These are phyloP conservation scores for Chirona hameri DNA, from an alignment of 2,888 invertebrate genomes.

Conservation along the genomic window DNA sequence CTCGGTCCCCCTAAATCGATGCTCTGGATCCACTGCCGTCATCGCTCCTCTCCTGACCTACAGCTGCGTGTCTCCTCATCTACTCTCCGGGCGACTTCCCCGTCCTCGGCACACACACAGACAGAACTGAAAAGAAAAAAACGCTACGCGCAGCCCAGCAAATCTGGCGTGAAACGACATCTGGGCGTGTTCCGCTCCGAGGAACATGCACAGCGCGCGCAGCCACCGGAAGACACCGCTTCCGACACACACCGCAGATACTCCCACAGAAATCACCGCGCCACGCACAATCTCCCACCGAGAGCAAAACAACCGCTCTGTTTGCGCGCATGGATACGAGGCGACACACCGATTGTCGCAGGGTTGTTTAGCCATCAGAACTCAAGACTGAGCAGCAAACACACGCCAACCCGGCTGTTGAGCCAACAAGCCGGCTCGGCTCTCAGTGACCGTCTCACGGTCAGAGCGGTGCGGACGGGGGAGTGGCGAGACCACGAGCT, in stretches of 20 bases:
- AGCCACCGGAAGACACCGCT: not conserved
- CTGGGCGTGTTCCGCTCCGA: not conserved
- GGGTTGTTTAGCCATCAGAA: not conserved
- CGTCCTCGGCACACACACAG: not conserved
- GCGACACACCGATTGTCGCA: not conserved
- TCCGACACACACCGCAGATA: too few relatives aligned
- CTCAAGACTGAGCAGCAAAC: not conserved
- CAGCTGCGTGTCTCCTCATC: too few relatives aligned
- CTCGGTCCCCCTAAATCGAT: too few relatives aligned
- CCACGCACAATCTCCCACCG: not conserved
- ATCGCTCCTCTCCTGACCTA: too few relatives aligned
- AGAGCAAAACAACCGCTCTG: not conserved
- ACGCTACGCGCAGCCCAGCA: not conserved
- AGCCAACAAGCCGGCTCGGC: too few relatives aligned
- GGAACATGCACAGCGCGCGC: not conserved
- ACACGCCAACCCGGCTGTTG: not conserved
- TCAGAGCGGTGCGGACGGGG: too few relatives aligned
- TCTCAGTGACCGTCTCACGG: too few relatives aligned
- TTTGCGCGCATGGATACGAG: not conserved
- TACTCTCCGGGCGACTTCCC: not conserved
- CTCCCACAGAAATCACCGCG: too few relatives aligned
- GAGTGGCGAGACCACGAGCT: too few relatives aligned
- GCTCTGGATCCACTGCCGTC: too few relatives aligned
- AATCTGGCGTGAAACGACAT: conserved; percentile 6
- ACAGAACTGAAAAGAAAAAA: not conserved